Base-by-base conservation (phyloP, 2,888 invertebrate genomes). In the Eumerus sabulonum region DNA sequence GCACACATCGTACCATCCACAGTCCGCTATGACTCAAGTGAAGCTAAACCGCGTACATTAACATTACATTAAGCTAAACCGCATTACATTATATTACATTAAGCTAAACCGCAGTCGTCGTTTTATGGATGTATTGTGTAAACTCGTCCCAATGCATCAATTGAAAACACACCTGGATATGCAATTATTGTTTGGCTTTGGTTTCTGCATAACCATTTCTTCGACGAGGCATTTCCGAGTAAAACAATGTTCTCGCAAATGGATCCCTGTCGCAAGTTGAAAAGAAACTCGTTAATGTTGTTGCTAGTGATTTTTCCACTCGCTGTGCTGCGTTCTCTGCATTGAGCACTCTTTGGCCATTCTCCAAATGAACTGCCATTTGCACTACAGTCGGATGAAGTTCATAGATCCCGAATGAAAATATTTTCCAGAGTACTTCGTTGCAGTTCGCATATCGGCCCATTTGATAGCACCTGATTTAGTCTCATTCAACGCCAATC, bases 161-260 rank as follows among this genome's bases (percentile, higher is more conserved):
- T 35, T 27, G 51, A 36, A 36, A 36, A 36, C 11, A 36, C 36
- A 36, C n/a, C 45, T 45, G 45, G n/a, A 45, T 45, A 45, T 45
- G 9, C 45, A 45, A 9, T n/a, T 45, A 45, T n/a, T 5, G 45
- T 7, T 45, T 45, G n/a, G 45, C 51, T 35, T 27, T 51, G 51
- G 16, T 45, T 53, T 53, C 53, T 38, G 53, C 36, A 36, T 36
- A 35, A 53, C 53, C 36, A 36, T 16, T 53, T 36, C 36, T 5
- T 36, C 7, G n/a, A n/a, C n/a, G n/a, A n/a, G n/a, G n/a, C 7
- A 70, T 60, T 38, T 81, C 67, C 11, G 84, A 17, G n/a, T n/a
- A n/a, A n/a, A n/a, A n/a, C n/a, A n/a, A n/a, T n/a, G n/a, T n/a
- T n/a, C n/a, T n/a, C n/a, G n/a, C 45, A 47, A 47, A 47, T 17